These are phyloP conservation scores for Anguilla megastoma DNA, from an alignment of 2,797 vertebrate genomes.

Conservation along the genomic window DNA sequence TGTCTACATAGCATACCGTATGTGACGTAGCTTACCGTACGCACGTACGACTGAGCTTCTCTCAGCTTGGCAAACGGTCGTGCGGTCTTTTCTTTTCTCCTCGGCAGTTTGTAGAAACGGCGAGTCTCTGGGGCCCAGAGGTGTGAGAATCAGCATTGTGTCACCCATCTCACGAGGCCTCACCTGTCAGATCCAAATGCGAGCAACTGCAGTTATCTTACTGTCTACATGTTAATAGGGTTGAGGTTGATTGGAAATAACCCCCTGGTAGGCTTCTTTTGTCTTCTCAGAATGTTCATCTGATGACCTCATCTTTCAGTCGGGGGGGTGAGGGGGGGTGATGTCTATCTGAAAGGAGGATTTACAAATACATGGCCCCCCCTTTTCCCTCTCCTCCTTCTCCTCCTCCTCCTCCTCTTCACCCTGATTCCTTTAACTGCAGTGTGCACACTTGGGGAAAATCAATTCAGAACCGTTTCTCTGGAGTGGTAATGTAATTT, in stretches of 20 bases:
- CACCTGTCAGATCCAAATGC: not conserved
- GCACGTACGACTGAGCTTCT: not conserved
- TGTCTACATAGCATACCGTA: too few species aligned
- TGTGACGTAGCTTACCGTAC: too few species aligned
- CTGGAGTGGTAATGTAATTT: not conserved
- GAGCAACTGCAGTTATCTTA: not conserved
- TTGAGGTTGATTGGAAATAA: not conserved
- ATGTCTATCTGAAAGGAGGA: conserved; percentile 5
- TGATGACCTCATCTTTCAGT: conserved; percentile 5
- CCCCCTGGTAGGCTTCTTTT: not conserved
- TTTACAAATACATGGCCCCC: not conserved
- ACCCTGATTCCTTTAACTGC: conserved; percentile 25
- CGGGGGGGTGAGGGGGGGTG: not conserved
- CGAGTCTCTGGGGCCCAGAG: not conserved
- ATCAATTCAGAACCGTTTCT: conserved; percentile 5
- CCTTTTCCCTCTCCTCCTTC: not conserved
- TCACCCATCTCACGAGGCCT: not conserved
- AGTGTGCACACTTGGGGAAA: conserved; percentile 18
- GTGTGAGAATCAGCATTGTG: not conserved
- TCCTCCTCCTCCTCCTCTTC: not conserved
- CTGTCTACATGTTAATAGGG: not conserved
- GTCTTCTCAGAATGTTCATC: not conserved
- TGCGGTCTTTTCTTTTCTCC: not conserved
- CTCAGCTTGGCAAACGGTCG: not conserved
- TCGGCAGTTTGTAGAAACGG: not conserved